phyloP scores from a whole-genome alignment of 1,140 invertebrate species.

The Pseudoatta argentina region DNA sequence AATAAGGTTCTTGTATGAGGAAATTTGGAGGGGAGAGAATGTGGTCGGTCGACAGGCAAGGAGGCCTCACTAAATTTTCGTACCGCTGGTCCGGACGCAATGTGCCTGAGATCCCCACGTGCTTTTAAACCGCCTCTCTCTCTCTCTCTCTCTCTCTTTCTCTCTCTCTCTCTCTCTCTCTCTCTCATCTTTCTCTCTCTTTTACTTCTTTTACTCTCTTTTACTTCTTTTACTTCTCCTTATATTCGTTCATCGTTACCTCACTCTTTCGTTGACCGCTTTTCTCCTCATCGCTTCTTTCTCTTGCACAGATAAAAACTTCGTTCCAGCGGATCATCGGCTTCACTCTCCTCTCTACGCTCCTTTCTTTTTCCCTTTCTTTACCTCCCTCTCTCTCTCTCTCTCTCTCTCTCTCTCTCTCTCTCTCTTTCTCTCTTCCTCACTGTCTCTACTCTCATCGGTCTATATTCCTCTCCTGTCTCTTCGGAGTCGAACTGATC shows the following conservation, averaged over 20 bases:
- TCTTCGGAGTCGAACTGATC: constrained; percentile 57
- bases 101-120: constrained; percentile 80
- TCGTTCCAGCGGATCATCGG: constrained; percentile 60
- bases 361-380: constrained; percentile 44
- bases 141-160: constrained; percentile 14
- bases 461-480: constrained; percentile 59
- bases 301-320: constrained; percentile 63
- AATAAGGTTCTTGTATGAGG: constrained; percentile 78
- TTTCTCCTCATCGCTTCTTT: constrained; percentile 53
- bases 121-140: constrained; percentile 71
- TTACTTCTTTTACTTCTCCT: constrained; percentile 29
- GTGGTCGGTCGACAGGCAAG: constrained; percentile 82
- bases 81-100: constrained; percentile 75
- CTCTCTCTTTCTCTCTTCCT: not conserved
- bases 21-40: constrained; percentile 83
- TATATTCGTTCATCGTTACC: constrained; percentile 11
- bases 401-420: too few relatives aligned
- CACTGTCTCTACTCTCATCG: not conserved
- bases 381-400: constrained; percentile 3
- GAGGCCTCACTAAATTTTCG: constrained; percentile 83
- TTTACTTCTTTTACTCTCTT: constrained; percentile 36
- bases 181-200: constrained; percentile 31
- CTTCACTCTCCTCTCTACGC: constrained; percentile 56
- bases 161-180: not conserved
- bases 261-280: constrained; percentile 41